Base-by-base conservation (phyloP, 2,888 invertebrate species). In the Tubulanus polymorphus region DNA sequence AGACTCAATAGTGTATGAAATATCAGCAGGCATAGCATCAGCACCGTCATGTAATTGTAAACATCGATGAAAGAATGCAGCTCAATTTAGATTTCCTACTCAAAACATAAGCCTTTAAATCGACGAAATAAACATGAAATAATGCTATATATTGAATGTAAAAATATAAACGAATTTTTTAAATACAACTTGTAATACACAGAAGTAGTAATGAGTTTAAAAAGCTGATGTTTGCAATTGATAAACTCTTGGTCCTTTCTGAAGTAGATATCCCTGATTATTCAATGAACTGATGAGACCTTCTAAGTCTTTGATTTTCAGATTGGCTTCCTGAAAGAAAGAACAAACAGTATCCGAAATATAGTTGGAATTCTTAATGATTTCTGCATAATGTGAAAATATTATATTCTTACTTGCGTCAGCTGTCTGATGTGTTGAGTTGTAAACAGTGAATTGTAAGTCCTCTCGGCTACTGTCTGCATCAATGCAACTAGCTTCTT, bases 221-320 rank as follows among this genome's bases (percentile, higher is more conserved):
- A 65, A 70, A 35, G 64, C 72, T 45, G 70, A 62, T 5, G 81
- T 80, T 62, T 83, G 80, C 56, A 87, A 80, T 79, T 89, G 87
- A 71, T 89, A 91, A 51, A 86, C 81, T 71, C 87, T 85, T 18
- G 85, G 84, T 1, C 87, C 89, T 79, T 90, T 91, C 71, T 91
- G 87, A 62, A 95, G 81, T 62, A 95, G 81, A 80, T 87, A 89
- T 10, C 93, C 93, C 76, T 91, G 90, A 67, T 87, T 83, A 75
- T 95, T 94, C 65, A 94, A 83, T 32, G 87, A 85, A 63, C 87
- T 85, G 51, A 95, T 83, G 48, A 93, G 83, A 61, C 85, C 84
- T 48, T 83, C 83, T 62, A 90, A 85, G 70, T 88, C 87, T 1
- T 84, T 82, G 37, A 82, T 77, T 0, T 84, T 75, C 37, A 93